Conservation (phyloP, 2,113 vertebrate species). For the Oreochromis aureus region DNA sequence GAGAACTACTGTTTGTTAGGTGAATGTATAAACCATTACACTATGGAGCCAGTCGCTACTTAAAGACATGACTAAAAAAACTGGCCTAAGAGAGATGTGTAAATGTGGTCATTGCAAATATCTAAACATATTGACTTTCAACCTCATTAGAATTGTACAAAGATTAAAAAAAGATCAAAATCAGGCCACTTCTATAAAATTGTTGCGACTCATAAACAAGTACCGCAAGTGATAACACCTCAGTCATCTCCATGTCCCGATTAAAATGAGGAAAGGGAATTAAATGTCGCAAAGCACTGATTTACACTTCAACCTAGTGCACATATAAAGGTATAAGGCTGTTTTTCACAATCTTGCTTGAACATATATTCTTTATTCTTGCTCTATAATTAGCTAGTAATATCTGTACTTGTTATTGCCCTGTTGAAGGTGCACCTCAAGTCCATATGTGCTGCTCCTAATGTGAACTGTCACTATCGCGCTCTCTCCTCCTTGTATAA, state of each 20-base stretch:
- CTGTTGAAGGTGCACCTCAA: not conserved
- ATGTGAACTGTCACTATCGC: not conserved
- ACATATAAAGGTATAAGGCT: not conserved
- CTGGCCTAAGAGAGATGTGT: not conserved
- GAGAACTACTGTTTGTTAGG: not conserved
- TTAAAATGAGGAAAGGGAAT: not conserved
- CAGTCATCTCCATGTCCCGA: not conserved
- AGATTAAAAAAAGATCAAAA: not conserved
- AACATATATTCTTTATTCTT: not conserved
- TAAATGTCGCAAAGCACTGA: not conserved
- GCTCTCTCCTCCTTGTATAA: not conserved
- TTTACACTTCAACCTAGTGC: not conserved
- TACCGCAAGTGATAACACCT: not conserved
- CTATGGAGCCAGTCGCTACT: not conserved
- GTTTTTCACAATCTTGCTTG: not conserved
- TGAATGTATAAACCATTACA: not conserved
- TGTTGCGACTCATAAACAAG: not conserved
- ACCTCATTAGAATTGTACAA: not conserved
- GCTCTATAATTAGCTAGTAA: not conserved
- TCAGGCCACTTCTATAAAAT: not conserved
- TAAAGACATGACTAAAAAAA: not conserved
- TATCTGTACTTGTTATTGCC: not conserved
- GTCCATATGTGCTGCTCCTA: not conserved
- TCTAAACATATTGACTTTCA: not conserved
- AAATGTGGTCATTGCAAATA: not conserved